Evolutionary conservation across 2,797 vertebrate genomes (phyloP).

Genomic region (Leucoraja ocellata): DNA sequence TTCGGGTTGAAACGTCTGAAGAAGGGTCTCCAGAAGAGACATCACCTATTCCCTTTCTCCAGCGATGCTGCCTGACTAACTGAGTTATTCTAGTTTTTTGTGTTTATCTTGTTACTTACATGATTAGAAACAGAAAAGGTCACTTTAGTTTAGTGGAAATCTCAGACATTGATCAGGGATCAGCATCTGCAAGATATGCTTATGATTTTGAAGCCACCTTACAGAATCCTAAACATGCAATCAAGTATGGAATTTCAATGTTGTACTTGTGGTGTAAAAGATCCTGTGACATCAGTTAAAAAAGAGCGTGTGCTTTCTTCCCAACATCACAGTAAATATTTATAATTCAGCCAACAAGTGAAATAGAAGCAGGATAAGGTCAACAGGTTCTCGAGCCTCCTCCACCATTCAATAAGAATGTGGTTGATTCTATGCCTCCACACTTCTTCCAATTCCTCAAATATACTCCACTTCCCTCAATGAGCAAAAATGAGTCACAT

Average conservation of each 20-base stretch:
- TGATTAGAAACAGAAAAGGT: not conserved
- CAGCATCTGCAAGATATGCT: not conserved
- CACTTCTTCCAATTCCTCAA: too few relatives aligned
- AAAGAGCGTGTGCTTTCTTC: not conserved
- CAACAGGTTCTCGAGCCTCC: too few relatives aligned
- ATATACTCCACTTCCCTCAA: too few relatives aligned
- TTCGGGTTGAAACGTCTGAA: too few relatives aligned
- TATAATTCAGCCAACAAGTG: not conserved
- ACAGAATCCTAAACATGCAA: not conserved
- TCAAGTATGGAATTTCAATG: not conserved
- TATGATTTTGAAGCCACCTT: not conserved
- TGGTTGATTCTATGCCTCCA: too few relatives aligned
- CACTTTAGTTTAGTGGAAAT: conserved; percentile 8
- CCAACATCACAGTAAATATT: not conserved
- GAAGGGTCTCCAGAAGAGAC: too few relatives aligned
- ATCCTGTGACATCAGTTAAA: not conserved
- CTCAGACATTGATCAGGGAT: too few relatives aligned
- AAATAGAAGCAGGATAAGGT: not conserved
- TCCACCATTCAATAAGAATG: too few relatives aligned
- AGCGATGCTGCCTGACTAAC: too few relatives aligned
- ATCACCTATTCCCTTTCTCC: too few relatives aligned
- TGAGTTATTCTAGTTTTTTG: too few relatives aligned
- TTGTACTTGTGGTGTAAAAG: not conserved
- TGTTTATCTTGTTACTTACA: not conserved
- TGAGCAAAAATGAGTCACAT: too few relatives aligned